Base-by-base conservation (phyloP, 2,113 vertebrate species). In the Hyperopisus bebe region DNA sequence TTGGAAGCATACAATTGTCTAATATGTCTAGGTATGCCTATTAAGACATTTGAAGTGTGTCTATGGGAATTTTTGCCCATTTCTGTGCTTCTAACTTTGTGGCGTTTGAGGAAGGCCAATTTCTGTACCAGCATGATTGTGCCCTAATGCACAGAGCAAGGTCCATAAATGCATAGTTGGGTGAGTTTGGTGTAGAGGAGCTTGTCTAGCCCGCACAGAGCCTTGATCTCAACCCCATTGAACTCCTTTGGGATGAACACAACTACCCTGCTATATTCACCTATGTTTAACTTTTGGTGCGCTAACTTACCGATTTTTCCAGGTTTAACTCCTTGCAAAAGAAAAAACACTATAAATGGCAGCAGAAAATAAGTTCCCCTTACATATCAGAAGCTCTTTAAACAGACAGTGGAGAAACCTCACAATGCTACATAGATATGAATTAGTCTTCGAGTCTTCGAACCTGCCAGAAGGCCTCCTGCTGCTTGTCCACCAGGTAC, bases 401-500 rank as follows among this genome's bases (percentile, higher is more conserved):
- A 9, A 66, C 58, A n/a, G 24, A 66, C 58, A n/a, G 58, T 10
- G 58, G 58, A 27, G n/a, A 27, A 66, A 77, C 27, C 70, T 39
- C 27, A 77, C 31, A 77, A 77, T 31, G 70, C 31, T 35, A 39
- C 27, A 77, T 35, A 77, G 8, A 66, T 66, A 27, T 27, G 24
- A 66, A 66, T 66, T 9, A 66, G 58, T n/a, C 5, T 48, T 48
- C 21, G 55, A 62, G 24, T n/a, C n/a, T 27, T 66, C 9, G 3
- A 66, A 66, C 58, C 58, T 66, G 24, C 58, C 58, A 66, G 24
- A 66, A 66, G n/a, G n/a, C 58, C 58, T 66, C 70, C 86, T 8
- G 89, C 90, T 70, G 46, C 87, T 5, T 42, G 17, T n/a, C 42
- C 55, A n/a, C 86, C 86, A 53, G 86, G 66, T 51, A 8, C 90